phyloP scores from a whole-genome alignment of 2,888 invertebrate species.

The Aricia artaxerxes region DNA sequence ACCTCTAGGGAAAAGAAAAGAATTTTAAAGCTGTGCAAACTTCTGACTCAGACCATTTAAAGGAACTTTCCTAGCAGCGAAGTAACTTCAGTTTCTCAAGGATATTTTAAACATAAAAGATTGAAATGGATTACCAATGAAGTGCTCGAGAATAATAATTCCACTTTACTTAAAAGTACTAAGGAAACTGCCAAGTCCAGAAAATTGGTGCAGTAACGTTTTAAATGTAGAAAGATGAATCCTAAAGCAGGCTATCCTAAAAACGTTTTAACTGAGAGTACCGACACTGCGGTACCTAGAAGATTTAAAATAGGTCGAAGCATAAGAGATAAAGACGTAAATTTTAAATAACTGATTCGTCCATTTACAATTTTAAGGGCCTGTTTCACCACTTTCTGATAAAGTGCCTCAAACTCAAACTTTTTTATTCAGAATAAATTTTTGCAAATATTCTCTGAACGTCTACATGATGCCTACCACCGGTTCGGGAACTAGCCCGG shows the following conservation, averaged over 20 bases:
- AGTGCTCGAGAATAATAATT: constrained; percentile 21
- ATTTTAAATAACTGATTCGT: background rate
- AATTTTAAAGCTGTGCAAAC: constrained; percentile 39
- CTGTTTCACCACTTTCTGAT: too few relatives aligned
- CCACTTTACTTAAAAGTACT: background rate
- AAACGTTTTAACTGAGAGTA: constrained; percentile 11
- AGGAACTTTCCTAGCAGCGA: constrained; percentile 33
- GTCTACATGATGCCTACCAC: too few relatives aligned
- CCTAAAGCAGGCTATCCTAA: background rate
- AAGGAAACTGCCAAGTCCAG: background rate
- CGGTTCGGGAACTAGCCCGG: too few relatives aligned
- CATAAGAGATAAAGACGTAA: too few relatives aligned
- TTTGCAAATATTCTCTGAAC: too few relatives aligned
- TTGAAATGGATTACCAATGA: constrained; percentile 30
- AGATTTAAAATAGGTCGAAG: background rate
- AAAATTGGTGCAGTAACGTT: constrained; percentile 21
- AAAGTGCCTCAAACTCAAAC: too few relatives aligned
- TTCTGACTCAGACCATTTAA: constrained; percentile 37
- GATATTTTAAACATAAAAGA: constrained; percentile 28
- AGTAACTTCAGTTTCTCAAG: constrained; percentile 30
- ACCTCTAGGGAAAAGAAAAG: constrained; percentile 35
- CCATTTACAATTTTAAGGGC: too few relatives aligned
- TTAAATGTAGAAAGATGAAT: constrained; percentile 14
- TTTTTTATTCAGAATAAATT: too few relatives aligned
- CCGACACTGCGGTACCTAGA: background rate